These are phyloP conservation scores for Paedocypris sp. DNA, from an alignment of 2,113 vertebrate species.

Conservation along the genomic window DNA sequence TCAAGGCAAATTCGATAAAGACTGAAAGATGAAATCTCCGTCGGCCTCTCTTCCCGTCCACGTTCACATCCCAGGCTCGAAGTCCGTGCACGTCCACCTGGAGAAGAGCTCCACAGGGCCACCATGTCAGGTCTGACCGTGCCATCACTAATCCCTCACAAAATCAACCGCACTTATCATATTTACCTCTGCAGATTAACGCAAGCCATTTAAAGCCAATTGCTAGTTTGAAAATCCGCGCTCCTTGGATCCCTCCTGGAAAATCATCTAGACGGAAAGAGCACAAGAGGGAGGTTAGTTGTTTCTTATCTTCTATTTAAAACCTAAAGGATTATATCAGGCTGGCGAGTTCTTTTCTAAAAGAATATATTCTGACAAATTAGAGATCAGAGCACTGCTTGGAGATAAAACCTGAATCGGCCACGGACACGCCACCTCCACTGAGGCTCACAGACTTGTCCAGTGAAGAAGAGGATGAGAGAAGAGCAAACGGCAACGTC, in stretches of 20 bases:
- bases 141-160: neutral
- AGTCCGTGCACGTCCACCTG: conserved; percentile 84
- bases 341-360: too few relatives aligned
- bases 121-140: neutral
- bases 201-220: conserved; percentile 48
- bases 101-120: conserved; percentile 72
- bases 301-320: neutral
- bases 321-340: too few relatives aligned
- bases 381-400: conserved; percentile 59
- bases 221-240: conserved; percentile 61
- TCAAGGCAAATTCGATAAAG: neutral
- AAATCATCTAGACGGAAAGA: conserved; percentile 59
- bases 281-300: conserved; percentile 68
- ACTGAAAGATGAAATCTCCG: conserved; percentile 72
- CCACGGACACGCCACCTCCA: conserved; percentile 56
- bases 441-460: conserved; percentile 69
- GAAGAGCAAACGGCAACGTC: conserved; percentile 47
- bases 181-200: conserved; percentile 57
- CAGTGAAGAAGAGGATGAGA: conserved; percentile 61
- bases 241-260: conserved; percentile 86
- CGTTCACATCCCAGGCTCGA: conserved; percentile 83
- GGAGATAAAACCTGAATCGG: conserved; percentile 49
- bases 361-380: too few relatives aligned
- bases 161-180: neutral
- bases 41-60: conserved; percentile 78